phyloP scores from a whole-genome alignment of 2,888 invertebrate species.

The Campoletis raptor region DNA sequence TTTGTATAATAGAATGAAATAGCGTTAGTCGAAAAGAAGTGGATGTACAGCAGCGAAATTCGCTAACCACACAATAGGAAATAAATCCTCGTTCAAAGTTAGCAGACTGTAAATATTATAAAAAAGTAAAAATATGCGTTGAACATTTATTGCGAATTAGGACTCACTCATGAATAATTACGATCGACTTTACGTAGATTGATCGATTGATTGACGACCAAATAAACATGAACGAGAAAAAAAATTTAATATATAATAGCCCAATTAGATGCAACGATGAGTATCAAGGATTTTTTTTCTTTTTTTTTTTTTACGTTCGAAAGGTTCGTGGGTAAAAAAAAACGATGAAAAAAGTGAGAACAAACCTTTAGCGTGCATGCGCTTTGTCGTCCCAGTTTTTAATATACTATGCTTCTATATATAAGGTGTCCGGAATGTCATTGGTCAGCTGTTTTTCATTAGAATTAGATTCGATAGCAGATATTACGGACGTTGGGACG shows the following conservation, averaged over 20 bases:
- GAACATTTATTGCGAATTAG: neutral
- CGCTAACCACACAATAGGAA: neutral
- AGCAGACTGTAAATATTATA: neutral
- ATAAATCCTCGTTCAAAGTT: neutral
- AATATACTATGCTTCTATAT: slow-evolving; percentile 49
- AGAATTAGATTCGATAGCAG: neutral
- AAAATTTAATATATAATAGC: slow-evolving; percentile 3
- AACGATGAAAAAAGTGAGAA: slow-evolving; percentile 27
- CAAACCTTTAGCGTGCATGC: slow-evolving; percentile 78
- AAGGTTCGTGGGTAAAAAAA: slow-evolving; percentile 24
- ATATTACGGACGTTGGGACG: neutral
- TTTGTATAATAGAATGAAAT: neutral
- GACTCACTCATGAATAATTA: slow-evolving; percentile 6
- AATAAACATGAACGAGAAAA: neutral
- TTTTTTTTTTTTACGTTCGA: neutral
- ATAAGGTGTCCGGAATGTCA: neutral
- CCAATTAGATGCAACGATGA: slow-evolving; percentile 26
- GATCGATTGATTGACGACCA: neutral
- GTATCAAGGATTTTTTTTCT: neutral
- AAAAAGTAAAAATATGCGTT: neutral
- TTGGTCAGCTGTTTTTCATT: neutral
- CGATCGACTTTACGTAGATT: slow-evolving; percentile 2
- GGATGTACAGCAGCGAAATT: neutral
- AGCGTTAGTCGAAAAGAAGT: neutral
- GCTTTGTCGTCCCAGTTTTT: slow-evolving; percentile 78